A percentile compares a stretch with the other conserved stretches of the same genome.
These are phyloP conservation scores for Drosophila lini DNA, from an alignment of 1,140 invertebrate genomes.

Conservation along the genomic window DNA sequence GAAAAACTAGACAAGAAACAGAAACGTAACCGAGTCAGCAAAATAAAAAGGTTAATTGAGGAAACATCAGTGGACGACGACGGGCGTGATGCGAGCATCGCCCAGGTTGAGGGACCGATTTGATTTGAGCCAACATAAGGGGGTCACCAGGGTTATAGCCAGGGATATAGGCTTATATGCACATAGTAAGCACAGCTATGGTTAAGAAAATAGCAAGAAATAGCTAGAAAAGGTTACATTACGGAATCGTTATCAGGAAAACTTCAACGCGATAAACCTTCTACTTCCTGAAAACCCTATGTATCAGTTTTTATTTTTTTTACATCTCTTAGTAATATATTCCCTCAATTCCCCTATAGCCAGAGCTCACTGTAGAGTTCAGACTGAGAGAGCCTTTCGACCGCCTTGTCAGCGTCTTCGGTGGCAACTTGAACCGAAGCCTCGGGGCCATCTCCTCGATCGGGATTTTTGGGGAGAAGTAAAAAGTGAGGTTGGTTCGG, in stretches of 20 bases:
- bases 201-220: not conserved
- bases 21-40: conserved; percentile 51
- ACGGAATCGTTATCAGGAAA: not conserved
- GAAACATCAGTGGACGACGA: conserved; percentile 66
- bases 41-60: conserved; percentile 80
- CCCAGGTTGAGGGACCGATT: conserved; percentile 72
- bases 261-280: not conserved
- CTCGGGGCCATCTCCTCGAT: conserved; percentile 66
- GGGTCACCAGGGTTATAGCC: conserved; percentile 61
- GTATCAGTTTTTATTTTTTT: not conserved
- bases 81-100: conserved; percentile 78
- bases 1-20: conserved; percentile 18
- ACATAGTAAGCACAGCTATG: not conserved
- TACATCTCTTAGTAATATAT: not conserved
- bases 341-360: conserved; percentile 27
- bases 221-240: no score
- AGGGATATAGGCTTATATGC: not conserved
- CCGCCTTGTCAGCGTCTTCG: conserved; percentile 64
- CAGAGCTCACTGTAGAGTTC: conserved; percentile 33
- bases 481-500: not conserved
- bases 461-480: conserved; percentile 30
- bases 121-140: conserved; percentile 72
- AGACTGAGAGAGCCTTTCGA: conserved; percentile 23
- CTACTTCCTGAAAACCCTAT: not conserved
- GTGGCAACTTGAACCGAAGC: conserved; percentile 75